phyloP scores from a whole-genome alignment of 2,797 vertebrate genomes.

The Argya squamiceps region DNA sequence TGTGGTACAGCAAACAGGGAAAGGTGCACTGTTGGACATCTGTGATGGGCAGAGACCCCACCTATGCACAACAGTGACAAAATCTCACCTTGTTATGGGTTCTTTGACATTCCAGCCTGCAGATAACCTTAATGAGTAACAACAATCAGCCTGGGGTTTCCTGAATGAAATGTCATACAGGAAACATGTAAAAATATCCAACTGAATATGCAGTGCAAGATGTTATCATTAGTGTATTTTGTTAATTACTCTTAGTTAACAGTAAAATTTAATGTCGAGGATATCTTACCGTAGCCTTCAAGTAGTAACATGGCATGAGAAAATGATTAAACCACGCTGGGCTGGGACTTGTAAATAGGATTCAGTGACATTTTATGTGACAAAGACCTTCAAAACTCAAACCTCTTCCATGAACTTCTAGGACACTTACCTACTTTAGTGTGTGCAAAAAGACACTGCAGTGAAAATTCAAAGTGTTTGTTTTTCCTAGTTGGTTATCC shows the following conservation, averaged over 20 bases:
- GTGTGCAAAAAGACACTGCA: neutral
- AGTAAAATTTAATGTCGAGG: neutral
- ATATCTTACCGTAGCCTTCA: neutral
- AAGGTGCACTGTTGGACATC: neutral
- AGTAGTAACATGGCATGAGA: neutral
- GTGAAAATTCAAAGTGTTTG: neutral
- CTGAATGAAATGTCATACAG: neutral
- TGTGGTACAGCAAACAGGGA: too few relatives aligned
- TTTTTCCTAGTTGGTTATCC: neutral
- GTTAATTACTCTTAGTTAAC: neutral
- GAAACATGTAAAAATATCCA: neutral
- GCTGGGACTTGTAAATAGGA: neutral
- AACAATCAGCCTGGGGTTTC: neutral
- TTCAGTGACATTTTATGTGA: neutral
- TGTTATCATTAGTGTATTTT: neutral
- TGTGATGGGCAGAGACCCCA: neutral
- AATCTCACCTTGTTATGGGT: neutral
- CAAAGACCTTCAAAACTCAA: neutral
- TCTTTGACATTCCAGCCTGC: neutral
- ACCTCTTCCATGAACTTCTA: neutral
- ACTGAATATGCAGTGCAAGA: neutral
- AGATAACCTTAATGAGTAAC: neutral
- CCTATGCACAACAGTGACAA: neutral
- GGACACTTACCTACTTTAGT: neutral
- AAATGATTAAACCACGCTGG: fast-evolving